phyloP scores from a whole-genome alignment of 2,113 vertebrate species.

The Leucopternis melanops region DNA sequence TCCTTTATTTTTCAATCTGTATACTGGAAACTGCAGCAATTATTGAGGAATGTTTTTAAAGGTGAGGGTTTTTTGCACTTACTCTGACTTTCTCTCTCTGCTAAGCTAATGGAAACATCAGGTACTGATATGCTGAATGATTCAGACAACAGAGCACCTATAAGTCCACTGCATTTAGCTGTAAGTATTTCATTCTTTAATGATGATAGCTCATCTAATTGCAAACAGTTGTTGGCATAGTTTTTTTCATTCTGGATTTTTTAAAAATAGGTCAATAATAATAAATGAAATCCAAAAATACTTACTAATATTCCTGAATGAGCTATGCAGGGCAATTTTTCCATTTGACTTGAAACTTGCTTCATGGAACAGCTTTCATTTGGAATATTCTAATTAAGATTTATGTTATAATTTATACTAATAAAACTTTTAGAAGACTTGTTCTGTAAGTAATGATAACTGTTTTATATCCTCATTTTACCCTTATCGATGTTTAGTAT shows the following conservation, averaged over 20 bases:
- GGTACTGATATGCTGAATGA: constrained; percentile 93
- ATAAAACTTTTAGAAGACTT: neutral
- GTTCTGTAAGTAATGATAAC: neutral
- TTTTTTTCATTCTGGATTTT: neutral
- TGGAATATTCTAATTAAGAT: neutral
- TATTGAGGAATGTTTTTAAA: neutral
- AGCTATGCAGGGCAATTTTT: neutral
- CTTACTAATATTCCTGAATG: neutral
- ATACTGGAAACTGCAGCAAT: neutral
- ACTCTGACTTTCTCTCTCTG: constrained; percentile 28
- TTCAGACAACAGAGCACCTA: constrained; percentile 85
- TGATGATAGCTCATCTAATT: neutral
- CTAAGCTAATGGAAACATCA: constrained; percentile 94
- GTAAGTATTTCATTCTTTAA: constrained; percentile 75
- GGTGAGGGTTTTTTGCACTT: neutral
- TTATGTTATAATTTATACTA: neutral
- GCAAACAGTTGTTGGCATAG: neutral
- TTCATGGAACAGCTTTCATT: neutral
- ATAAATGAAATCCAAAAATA: neutral
- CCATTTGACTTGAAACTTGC: neutral
- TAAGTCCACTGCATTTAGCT: constrained; percentile 95
- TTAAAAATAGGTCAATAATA: neutral
- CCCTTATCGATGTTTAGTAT: neutral
- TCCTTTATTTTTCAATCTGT: neutral
- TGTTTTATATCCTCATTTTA: neutral